phyloP scores from a whole-genome alignment of 1,140 invertebrate species.

The Zophobas morio region DNA sequence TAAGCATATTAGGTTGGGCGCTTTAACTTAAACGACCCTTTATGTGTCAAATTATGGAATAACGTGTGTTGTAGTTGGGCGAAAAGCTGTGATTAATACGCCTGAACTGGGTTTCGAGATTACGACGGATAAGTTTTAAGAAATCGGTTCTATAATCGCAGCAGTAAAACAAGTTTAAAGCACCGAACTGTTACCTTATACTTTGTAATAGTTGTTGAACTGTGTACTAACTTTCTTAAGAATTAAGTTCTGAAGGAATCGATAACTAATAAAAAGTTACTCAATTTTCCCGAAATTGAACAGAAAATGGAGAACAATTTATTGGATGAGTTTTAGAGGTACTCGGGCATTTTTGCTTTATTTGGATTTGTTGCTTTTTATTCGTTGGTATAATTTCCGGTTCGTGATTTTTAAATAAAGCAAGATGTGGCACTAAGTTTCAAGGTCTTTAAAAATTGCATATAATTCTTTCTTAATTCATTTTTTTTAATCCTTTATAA shows the following conservation, averaged over 20 bases:
- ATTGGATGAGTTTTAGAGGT: neutral
- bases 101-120: neutral
- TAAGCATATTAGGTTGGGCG: no score
- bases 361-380: neutral
- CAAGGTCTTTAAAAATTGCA: no score
- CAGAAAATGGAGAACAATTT: conserved; percentile 5
- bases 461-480: no score
- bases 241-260: conserved; percentile 16
- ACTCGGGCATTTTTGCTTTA: neutral
- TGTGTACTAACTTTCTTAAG: conserved; percentile 11
- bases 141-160: neutral
- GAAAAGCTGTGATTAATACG: neutral
- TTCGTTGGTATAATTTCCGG: no score
- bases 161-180: conserved; percentile 18
- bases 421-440: no score
- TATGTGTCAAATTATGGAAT: neutral
- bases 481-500: no score
- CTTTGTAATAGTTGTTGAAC: conserved; percentile 26
- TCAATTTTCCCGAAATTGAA: neutral
- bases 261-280: conserved; percentile 36
- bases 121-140: neutral
- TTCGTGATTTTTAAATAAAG: no score
- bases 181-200: conserved; percentile 2
- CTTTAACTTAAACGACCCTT: neutral
- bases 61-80: neutral